Conservation (phyloP, 35 echinoderm and acorn worm genomes). For the Heliocidaris tuberculata region DNA sequence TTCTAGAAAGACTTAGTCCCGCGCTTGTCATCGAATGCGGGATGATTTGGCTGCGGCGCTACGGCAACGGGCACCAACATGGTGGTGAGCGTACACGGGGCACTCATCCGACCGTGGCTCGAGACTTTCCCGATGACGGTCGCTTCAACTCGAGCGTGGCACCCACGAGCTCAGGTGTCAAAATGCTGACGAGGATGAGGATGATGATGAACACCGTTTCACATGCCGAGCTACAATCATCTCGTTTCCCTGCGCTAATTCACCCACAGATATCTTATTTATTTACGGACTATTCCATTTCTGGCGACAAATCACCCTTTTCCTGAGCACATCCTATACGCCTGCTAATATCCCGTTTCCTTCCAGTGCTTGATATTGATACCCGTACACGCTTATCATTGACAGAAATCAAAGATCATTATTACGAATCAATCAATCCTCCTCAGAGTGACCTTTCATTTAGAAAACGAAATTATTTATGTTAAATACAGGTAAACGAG, state of each 20-base stretch:
- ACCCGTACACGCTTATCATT: conserved; percentile 1
- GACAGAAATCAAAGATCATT: conserved; percentile 8
- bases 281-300: conserved; percentile 33
- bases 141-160: not conserved
- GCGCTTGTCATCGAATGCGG: not conserved
- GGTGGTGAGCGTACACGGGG: not conserved
- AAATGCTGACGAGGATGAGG: not conserved
- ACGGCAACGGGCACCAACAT: conserved; percentile 38
- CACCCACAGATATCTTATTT: conserved; percentile 37
- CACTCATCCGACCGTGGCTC: conserved; percentile 18
- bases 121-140: conserved; percentile 26
- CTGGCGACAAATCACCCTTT: conserved; percentile 26
- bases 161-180: conserved; percentile 16
- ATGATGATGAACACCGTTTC: conserved; percentile 18
- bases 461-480: not conserved
- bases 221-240: not conserved
- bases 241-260: not conserved
- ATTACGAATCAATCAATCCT: conserved; percentile 27
- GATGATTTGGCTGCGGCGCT: not conserved
- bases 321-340: conserved; percentile 10
- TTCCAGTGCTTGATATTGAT: not conserved
- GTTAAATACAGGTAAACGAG: not conserved
- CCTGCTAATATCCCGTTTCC: not conserved
- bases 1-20: not conserved
- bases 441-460: conserved; percentile 19